Base-by-base conservation (phyloP, 2,113 vertebrate species). In the Pteropus alecto region DNA sequence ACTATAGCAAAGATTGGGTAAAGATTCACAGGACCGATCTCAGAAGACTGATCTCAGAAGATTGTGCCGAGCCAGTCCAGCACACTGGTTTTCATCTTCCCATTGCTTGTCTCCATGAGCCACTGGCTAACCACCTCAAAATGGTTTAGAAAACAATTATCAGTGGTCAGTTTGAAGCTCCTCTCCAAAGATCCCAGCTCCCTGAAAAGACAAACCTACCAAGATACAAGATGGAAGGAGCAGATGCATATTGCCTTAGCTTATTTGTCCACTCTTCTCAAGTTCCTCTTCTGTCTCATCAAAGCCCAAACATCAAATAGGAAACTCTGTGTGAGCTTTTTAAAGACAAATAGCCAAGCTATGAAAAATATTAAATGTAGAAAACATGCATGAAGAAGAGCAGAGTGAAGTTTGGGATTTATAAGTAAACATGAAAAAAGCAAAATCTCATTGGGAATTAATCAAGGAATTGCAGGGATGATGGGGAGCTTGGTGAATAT, bases 401-500 rank as follows among this genome's bases (percentile, higher is more conserved):
- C 3, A 73, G 9, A 83, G 1, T 11, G 46, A 74, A 74, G 35
- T 24, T 92, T 83, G 24, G 16, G 26, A 67, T 87, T 78, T 41
- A 0, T 35, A 92, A 89, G 15, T 79, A 95, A 90, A 78, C 16
- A 56, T 19, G 14, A 68, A 15, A 89, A 11, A 63, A 13, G 0
- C 9, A 91, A 84, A 77, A 60, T 70, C 30, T 83, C 38, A 33
- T 15, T 93, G 68, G 60, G 74, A 93, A 58, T 21, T 93, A 30
- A 60, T 61, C 48, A 67, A 35, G 30, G 7, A 94, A 56, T 48
- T 51, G 1, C 19, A 92, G 16, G 6, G 15, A 16, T 74, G 4
- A 0, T 82, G 67, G 14, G 58, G 18, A 54, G 0, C 11, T 68
- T 35, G 18, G 28, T 65, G 13, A 60, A 85, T 85, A 51, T 4